These are phyloP conservation scores for Micromys minutus DNA, from an alignment of 2,113 vertebrate genomes.

Conservation along the genomic window DNA sequence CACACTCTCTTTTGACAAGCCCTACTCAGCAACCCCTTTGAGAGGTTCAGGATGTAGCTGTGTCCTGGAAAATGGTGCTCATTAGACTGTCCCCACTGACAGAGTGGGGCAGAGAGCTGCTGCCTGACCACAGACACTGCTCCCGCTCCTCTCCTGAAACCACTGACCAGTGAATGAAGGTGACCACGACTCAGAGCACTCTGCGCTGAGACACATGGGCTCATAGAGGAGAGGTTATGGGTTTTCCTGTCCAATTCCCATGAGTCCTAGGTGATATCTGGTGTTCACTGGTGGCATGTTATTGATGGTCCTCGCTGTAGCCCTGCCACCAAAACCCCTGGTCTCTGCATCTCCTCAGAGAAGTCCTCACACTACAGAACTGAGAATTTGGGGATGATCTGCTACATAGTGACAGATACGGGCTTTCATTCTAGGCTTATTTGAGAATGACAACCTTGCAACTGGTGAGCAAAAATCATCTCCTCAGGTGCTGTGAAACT, in stretches of 20 bases:
- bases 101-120: background rate
- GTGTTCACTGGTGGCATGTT: fast-evolving
- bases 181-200: background rate
- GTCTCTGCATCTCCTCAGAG: background rate
- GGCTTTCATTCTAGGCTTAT: constrained; percentile 71
- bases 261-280: background rate
- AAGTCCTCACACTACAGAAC: background rate
- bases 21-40: background rate
- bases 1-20: background rate
- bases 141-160: background rate
- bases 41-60: background rate
- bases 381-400: background rate
- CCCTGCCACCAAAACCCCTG: too few relatives aligned
- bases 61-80: background rate
- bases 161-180: too few relatives aligned
- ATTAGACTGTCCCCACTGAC: background rate
- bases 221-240: background rate
- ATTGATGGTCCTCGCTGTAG: background rate
- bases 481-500: constrained; percentile 79
- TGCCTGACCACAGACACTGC: background rate
- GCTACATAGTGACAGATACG: background rate
- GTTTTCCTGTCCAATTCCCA: background rate
- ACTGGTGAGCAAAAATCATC: constrained; percentile 80
- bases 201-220: fast-evolving
- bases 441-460: constrained; percentile 70